Conservation (phyloP, 2,113 vertebrate species). For the Clarias magur region DNA sequence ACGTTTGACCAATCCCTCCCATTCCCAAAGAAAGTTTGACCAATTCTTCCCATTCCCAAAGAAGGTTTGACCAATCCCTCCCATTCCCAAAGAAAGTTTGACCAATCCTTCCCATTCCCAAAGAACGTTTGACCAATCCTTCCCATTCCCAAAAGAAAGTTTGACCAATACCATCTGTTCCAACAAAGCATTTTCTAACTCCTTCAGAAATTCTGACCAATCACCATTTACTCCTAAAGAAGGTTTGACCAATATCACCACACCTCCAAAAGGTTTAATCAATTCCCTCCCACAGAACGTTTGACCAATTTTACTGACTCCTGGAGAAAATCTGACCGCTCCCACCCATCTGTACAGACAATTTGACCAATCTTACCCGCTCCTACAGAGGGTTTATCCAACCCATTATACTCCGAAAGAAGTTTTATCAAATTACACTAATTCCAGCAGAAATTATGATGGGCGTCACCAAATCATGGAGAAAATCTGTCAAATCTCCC, state of each 20-base stretch:
- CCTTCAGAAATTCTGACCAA: not conserved
- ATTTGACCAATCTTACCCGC: not conserved
- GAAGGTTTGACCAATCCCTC: not conserved
- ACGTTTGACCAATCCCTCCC: not conserved
- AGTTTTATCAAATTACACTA: not conserved
- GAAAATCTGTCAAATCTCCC: not conserved
- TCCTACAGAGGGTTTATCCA: not conserved
- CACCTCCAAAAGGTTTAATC: too few species aligned
- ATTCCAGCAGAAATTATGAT: not conserved
- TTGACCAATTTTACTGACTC: too few species aligned
- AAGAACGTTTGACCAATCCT: not conserved
- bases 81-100: not conserved
- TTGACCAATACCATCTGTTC: not conserved
- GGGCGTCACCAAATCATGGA: not conserved
- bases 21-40: not conserved
- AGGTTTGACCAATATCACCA: not conserved
- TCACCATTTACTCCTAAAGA: not conserved
- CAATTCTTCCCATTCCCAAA: not conserved
- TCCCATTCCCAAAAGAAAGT: not conserved
- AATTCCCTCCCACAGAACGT: too few species aligned
- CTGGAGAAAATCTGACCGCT: not conserved
- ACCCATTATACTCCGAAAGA: not conserved
- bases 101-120: not conserved
- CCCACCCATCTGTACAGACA: not conserved
- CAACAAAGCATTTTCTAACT: too few species aligned